These are phyloP conservation scores for Actias luna DNA, from an alignment of 2,888 invertebrate genomes.

Conservation along the genomic window DNA sequence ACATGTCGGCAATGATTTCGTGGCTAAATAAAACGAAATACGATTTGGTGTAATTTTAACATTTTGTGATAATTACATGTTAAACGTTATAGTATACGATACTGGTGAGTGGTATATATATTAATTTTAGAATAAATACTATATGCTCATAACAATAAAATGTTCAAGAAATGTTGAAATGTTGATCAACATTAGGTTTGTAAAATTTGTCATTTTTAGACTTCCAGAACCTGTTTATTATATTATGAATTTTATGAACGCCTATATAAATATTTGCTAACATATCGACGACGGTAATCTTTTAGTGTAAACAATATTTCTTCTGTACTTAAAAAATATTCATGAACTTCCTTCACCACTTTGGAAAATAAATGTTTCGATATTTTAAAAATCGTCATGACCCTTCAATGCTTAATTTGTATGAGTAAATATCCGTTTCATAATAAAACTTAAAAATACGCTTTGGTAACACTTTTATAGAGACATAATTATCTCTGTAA, in stretches of 20 bases:
- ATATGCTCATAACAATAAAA: background rate
- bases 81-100: background rate
- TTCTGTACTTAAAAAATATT: too few relatives aligned
- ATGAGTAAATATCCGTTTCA: too few relatives aligned
- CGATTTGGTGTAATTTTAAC: conserved; percentile 8
- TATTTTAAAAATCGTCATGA: too few relatives aligned
- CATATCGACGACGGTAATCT: background rate
- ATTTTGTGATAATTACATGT: conserved; percentile 2
- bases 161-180: background rate
- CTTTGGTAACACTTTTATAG: too few relatives aligned
- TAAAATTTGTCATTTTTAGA: background rate
- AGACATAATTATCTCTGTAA: too few relatives aligned
- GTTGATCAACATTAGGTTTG: background rate
- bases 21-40: conserved; percentile 45
- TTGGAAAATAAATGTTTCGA: too few relatives aligned
- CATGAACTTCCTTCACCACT: too few relatives aligned
- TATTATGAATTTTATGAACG: background rate
- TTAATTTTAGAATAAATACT: background rate
- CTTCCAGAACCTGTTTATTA: background rate
- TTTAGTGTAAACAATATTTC: too few relatives aligned
- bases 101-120: background rate
- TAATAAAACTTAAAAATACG: too few relatives aligned
- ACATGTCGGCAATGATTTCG: conserved; percentile 52
- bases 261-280: background rate
- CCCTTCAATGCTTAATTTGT: too few relatives aligned